Evolutionary conservation across 2,113 vertebrate genomes (phyloP), one percentile per base, ranked within the genome.

Genomic region (Corvus moneduloides): DNA sequence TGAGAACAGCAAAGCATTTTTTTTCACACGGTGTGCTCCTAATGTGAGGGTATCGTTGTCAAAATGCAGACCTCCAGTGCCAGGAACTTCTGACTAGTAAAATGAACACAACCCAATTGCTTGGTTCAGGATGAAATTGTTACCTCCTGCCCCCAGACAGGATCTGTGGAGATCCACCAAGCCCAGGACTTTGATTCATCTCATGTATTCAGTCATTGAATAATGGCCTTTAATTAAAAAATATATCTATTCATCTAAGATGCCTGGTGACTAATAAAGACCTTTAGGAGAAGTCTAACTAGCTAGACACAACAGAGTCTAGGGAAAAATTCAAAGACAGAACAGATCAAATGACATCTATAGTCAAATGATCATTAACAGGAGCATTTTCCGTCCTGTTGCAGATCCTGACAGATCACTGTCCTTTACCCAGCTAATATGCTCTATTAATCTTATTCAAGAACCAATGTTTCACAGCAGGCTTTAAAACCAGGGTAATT

Each of bases 331-430:
- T 78, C 44, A 78, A 86, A 86, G 79, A 74, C 79, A 93, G 52
- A 59, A 32, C 44, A 68, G 87, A 86, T 77, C 58, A 87, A 94
- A 90, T 74, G 52, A 32, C 71, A 92, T 58, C 43, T 71, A 54
- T 89, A 95, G 94, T 94, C 81, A 92, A 92, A 89, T 59, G 22
- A 71, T 77, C 84, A 88, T 96, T 93, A 95, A 46, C 48, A 85
- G 59, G 15, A 89, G 16, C 68, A 72, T 78, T 87, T 83, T 83
- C 43, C 75, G 69, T 91, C 51, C 54, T 77, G 21, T 48, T 82
- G 66, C 72, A 94, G 74, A 77, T 58, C 48, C 52, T 96, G 96
- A 96, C 1, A 0, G 86, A 94, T 92, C 91, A 80, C 55, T 87
- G 90, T 64, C 71, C 79, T 95, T 94, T 93, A 56, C 72, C 37